These are phyloP conservation scores for Rhingia campestris DNA, from an alignment of 2,888 invertebrate species.

Conservation along the genomic window DNA sequence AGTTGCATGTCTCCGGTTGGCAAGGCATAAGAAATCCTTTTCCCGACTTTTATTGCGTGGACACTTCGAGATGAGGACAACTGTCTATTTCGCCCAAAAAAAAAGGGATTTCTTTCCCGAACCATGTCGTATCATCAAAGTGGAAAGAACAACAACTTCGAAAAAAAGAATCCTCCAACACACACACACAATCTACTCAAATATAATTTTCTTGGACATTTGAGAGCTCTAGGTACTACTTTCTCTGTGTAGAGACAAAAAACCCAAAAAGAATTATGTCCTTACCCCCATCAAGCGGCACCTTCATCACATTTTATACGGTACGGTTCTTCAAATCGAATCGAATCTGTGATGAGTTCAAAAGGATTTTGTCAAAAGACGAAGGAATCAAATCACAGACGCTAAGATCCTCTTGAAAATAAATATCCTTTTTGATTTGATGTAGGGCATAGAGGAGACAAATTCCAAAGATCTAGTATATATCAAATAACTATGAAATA, in stretches of 20 bases:
- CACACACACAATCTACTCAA: slow-evolving; percentile 11
- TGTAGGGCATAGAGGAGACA: not conserved
- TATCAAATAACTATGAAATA: slow-evolving; percentile 58
- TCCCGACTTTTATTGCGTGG: slow-evolving; percentile 10
- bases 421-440: slow-evolving; percentile 41
- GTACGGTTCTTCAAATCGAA: not conserved
- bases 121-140: slow-evolving; percentile 22
- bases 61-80: slow-evolving; percentile 35
- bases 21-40: slow-evolving; percentile 31
- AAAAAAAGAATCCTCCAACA: not conserved
- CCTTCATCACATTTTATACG: not conserved
- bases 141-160: not conserved
- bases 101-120: slow-evolving; percentile 43
- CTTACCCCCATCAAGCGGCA: not conserved
- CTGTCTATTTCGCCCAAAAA: slow-evolving; percentile 13
- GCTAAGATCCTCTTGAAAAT: slow-evolving; percentile 42
- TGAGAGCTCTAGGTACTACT: slow-evolving; percentile 43
- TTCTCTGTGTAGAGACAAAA: slow-evolving; percentile 39
- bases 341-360: slow-evolving; percentile 20
- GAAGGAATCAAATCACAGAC: slow-evolving; percentile 40
- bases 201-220: slow-evolving; percentile 45
- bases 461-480: not conserved
- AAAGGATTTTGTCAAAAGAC: slow-evolving; percentile 58
- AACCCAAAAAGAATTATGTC: slow-evolving; percentile 39
- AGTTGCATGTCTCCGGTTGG: slow-evolving; percentile 8